These are phyloP conservation scores for Chymomyza amoena DNA, from an alignment of 2,888 invertebrate species.

Conservation along the genomic window DNA sequence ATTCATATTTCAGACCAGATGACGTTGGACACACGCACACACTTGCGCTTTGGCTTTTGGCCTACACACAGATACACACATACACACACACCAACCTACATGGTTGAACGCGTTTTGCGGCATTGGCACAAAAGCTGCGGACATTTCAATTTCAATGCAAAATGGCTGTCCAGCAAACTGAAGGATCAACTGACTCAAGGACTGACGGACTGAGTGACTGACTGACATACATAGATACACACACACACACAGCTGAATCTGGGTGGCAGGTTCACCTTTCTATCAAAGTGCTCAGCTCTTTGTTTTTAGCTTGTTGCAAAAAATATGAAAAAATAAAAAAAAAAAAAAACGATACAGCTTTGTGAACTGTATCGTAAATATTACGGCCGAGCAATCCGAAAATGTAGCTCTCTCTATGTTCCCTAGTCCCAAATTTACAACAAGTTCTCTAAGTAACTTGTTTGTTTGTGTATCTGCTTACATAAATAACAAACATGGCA, in stretches of 20 bases:
- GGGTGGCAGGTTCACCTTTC: background rate
- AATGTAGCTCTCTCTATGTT: background rate
- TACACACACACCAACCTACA: background rate
- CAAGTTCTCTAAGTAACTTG: background rate
- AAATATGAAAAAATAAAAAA: too few relatives aligned
- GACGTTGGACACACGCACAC: background rate
- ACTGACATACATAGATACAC: background rate
- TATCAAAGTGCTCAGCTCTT: background rate
- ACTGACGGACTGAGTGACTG: background rate
- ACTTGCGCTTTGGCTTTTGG: background rate
- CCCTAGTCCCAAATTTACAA: background rate
- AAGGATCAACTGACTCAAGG: constrained; percentile 9
- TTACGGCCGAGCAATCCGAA: background rate
- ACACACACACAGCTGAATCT: constrained; percentile 12
- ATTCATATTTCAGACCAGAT: background rate
- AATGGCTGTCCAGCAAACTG: constrained; percentile 39
- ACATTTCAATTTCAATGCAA: constrained; percentile 68
- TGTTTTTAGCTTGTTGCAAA: background rate
- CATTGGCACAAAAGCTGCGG: constrained; percentile 42
- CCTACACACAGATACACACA: background rate
- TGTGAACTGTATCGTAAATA: background rate
- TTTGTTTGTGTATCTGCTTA: background rate
- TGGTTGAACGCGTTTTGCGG: constrained; percentile 26
- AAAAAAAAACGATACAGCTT: background rate
- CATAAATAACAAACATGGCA: constrained; percentile 7